Evolutionary conservation across 2,888 invertebrate genomes (phyloP).

Genomic region (Chaetogeoica ovagalla): DNA sequence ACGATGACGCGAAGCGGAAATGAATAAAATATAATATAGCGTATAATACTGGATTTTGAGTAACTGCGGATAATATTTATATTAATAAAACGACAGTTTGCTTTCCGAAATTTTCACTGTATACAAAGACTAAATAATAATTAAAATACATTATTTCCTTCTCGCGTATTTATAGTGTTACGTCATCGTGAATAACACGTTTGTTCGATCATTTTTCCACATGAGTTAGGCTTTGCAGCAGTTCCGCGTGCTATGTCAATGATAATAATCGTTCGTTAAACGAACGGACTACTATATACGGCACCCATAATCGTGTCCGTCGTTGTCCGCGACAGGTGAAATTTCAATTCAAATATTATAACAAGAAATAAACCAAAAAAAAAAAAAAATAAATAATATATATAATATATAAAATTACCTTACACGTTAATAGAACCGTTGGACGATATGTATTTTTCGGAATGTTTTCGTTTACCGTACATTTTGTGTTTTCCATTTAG

Average conservation of each 20-base stretch:
- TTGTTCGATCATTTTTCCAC: conserved; percentile 1
- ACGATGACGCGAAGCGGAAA: no score
- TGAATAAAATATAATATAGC: no score
- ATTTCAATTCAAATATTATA: conserved; percentile 2
- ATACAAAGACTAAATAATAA: neutral
- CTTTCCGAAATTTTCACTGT: neutral
- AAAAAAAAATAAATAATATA: no score
- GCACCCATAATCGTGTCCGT: neutral
- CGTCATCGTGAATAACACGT: neutral
- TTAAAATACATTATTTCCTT: conserved; percentile 12
- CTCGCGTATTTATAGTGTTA: neutral
- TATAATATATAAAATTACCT: no score
- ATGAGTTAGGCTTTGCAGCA: neutral
- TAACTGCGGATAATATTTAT: neutral
- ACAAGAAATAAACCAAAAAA: neutral
- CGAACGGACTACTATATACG: neutral
- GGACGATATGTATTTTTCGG: neutral
- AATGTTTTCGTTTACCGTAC: neutral
- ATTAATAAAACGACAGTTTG: no score
- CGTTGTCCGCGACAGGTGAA: neutral
- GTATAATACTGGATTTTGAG: neutral
- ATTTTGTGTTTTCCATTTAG: no score
- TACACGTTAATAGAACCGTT: neutral
- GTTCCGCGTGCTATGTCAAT: neutral
- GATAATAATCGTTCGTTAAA: neutral